A percentile compares a stretch with the other conserved stretches of the same genome.
phyloP scores from a whole-genome alignment of 2,113 vertebrate species.

The Microcebus lehilahytsara region DNA sequence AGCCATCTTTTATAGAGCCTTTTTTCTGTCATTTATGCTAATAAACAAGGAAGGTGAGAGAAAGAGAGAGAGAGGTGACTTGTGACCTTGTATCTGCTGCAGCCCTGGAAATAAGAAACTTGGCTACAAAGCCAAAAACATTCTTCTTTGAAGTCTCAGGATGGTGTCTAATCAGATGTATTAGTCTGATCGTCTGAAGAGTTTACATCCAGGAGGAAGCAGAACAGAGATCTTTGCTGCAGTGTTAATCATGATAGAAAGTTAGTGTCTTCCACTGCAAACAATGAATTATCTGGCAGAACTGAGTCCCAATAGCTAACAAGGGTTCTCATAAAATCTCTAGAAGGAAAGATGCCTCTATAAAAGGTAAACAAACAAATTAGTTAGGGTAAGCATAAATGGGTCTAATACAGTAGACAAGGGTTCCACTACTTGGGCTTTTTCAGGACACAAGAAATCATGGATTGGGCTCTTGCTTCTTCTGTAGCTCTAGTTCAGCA shows the following conservation, averaged over 20 bases:
- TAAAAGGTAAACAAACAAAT: not conserved
- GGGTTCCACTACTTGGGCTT: not conserved
- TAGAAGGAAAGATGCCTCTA: not conserved
- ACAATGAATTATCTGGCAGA: not conserved
- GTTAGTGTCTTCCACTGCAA: not conserved
- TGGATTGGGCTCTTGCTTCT: not conserved
- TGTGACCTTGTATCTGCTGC: not conserved
- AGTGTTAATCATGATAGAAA: not conserved
- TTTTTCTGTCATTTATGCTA: not conserved
- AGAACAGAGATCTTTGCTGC: not conserved
- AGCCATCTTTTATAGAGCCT: not conserved
- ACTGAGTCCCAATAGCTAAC: not conserved
- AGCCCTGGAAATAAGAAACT: not conserved
- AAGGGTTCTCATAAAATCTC: not conserved
- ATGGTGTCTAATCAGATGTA: not conserved
- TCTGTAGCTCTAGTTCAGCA: not conserved
- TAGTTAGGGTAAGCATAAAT: not conserved
- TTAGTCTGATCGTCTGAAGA: not conserved
- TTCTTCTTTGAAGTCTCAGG: not conserved
- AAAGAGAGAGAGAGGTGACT: not conserved
- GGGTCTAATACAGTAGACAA: not conserved
- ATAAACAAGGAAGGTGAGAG: not conserved
- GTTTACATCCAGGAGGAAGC: not conserved
- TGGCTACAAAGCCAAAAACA: not conserved
- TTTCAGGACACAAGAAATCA: not conserved